Percentiles rank a stretch among this genome's conserved stretches.
phyloP scores from a whole-genome alignment of 53 echinoderm and acorn worm genomes.

The Hippasteria phrygiana region DNA sequence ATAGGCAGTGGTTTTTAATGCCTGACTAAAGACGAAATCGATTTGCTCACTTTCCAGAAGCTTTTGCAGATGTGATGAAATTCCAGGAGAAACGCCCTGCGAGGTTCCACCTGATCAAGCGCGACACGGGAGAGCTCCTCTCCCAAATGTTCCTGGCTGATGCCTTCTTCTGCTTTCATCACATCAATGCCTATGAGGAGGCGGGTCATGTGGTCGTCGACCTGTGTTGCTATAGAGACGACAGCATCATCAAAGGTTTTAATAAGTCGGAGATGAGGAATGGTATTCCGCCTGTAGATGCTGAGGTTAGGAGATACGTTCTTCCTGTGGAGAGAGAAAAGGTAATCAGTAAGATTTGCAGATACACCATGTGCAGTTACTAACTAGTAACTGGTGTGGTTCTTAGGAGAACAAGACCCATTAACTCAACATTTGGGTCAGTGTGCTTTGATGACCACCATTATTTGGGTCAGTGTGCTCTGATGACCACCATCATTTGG shows the following conservation, averaged over 20 bases:
- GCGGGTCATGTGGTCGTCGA: slow-evolving; percentile 74
- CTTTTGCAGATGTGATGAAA: background rate
- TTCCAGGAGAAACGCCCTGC: slow-evolving; percentile 44
- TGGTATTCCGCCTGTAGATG: background rate
- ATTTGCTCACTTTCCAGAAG: background rate
- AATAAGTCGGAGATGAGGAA: background rate
- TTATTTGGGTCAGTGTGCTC: too few species aligned
- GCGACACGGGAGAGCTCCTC: slow-evolving; percentile 72
- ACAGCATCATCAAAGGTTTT: background rate
- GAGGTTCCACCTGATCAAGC: slow-evolving; percentile 71
- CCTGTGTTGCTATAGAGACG: slow-evolving; percentile 34
- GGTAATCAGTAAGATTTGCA: too few species aligned
- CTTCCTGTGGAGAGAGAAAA: slow-evolving; percentile 43
- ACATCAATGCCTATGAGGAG: slow-evolving; percentile 88
- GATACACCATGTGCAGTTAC: too few species aligned
- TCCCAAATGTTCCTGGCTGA: slow-evolving; percentile 64
- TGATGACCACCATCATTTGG: too few species aligned
- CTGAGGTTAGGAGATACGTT: slow-evolving; percentile 11
- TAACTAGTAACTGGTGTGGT: too few species aligned
- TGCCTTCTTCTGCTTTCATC: slow-evolving; percentile 89
- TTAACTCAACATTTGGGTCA: too few species aligned
- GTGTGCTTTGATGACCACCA: too few species aligned
- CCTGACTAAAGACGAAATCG: background rate
- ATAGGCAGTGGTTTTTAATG: too few species aligned
- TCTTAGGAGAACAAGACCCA: too few species aligned